Percentiles rank a stretch among this genome's conserved stretches.
Evolutionary conservation across 2,797 vertebrate genomes (phyloP).

Genomic region (Clarias fuscus): DNA sequence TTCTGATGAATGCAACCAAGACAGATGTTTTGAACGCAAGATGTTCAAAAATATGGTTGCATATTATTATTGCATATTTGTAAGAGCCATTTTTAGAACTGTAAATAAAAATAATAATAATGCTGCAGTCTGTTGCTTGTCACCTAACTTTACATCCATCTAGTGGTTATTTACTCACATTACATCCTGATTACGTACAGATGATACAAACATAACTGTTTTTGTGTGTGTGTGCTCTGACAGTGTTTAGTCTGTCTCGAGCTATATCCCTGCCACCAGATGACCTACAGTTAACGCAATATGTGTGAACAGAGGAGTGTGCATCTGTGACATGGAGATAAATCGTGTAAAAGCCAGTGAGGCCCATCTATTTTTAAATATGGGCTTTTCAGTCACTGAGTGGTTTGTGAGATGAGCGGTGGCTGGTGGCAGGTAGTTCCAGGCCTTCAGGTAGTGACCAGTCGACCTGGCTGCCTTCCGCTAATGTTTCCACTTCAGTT

Average conservation of each 20-base stretch:
- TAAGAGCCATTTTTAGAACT: neutral
- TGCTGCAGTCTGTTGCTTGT: neutral
- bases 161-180: conserved; percentile 44
- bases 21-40: neutral
- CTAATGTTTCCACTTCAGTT: conserved; percentile 67
- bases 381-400: conserved; percentile 63
- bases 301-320: neutral
- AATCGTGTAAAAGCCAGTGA: conserved; percentile 58
- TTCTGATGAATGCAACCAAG: neutral
- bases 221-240: neutral
- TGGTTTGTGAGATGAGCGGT: conserved; percentile 67
- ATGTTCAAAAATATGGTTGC: neutral
- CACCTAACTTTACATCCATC: conserved; percentile 40
- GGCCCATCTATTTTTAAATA: conserved; percentile 72
- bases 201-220: neutral
- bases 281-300: neutral
- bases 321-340: conserved; percentile 16
- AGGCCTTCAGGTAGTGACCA: conserved; percentile 57
- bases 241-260: neutral
- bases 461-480: conserved; percentile 49
- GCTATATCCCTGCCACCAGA: neutral
- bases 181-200: conserved; percentile 22
- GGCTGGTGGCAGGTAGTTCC: conserved; percentile 45
- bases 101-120: neutral
- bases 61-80: neutral